Percentiles rank a stretch among this genome's conserved stretches.
Evolutionary conservation across 2,888 invertebrate genomes (phyloP).

Genomic region (Drosophila flavopinicola): DNA sequence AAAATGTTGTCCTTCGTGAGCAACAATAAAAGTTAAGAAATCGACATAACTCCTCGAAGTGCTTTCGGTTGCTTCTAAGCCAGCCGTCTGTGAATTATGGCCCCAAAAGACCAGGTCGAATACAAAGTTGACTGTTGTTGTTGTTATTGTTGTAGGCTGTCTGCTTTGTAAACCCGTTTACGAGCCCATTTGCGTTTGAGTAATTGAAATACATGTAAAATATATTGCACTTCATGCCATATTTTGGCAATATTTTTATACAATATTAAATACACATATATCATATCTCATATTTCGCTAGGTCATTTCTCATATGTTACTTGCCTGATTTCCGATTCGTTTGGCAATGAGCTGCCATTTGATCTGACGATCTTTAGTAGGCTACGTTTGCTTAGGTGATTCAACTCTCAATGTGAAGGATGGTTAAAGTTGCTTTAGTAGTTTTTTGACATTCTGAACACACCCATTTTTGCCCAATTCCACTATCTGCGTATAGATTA

Average conservation of each 20-base stretch:
- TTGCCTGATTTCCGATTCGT: conserved; percentile 68
- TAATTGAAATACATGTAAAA: conserved; percentile 75
- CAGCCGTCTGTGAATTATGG: conserved; percentile 77
- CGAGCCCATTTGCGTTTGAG: conserved; percentile 49
- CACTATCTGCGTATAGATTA: too few species aligned
- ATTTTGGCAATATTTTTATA: conserved; percentile 68
- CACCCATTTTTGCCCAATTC: conserved; percentile 33
- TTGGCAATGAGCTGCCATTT: conserved; percentile 74
- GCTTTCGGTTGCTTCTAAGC: conserved; percentile 64
- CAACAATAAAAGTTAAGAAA: conserved; percentile 47
- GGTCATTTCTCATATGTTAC: conserved; percentile 55
- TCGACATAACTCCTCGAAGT: conserved; percentile 36
- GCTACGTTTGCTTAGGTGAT: conserved; percentile 56
- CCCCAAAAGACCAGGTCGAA: conserved; percentile 34
- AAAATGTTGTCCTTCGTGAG: conserved; percentile 63
- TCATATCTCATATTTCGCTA: conserved; percentile 38
- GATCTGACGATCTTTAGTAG: conserved; percentile 66
- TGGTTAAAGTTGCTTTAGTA: conserved; percentile 28
- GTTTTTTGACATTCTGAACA: conserved; percentile 43
- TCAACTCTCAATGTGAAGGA: conserved; percentile 76
- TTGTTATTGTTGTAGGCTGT: conserved; percentile 8
- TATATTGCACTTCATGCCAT: conserved; percentile 62
- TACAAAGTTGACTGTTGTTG: conserved; percentile 8
- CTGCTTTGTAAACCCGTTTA: conserved; percentile 61
- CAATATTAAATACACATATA: conserved; percentile 34